Base-by-base conservation (phyloP, 2,888 invertebrate genomes). In the Drosophila parthenogenetica region DNA sequence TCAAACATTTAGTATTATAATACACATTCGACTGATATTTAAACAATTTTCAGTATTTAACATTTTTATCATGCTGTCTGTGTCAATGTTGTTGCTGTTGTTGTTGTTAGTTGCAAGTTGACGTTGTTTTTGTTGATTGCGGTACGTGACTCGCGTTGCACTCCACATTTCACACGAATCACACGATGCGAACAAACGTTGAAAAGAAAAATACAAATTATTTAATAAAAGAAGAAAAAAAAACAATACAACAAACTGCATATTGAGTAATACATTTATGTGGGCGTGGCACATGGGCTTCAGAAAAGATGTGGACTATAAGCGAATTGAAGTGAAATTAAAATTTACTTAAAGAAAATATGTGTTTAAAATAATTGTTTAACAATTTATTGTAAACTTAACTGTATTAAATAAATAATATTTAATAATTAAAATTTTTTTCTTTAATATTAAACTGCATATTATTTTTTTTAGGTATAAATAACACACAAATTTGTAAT, bases 91-190 rank as follows among this genome's bases (percentile, higher is more conserved):
- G 45, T 39, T 58, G 45, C 5, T 58, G 45, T 32, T 55, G 42
- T 17, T 54, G 54, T 45, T 55, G 55, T 5, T 37, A 55, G 55
- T 55, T 45, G 55, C 55, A 55, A 55, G 35, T 35, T 59, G 25
- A 25, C 25, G 42, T 59, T 63, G 39, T 49, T 50, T 19, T 39
- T 51, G 43, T 22, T 62, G 57, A 62, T 68, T 51, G 59, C 39
- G 4, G 75, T 86, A 84, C 83, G 89, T 84, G 89, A 84, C 76
- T 63, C 43, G 29, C 46, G 53, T 57, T 53, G 62, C 71, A 86
- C 81, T 88, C 81, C 53, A 83, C 67, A 88, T 78, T 84, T 88
- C 89, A 84, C 87, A 86, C 89, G 83, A 88, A 62, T 46, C 68
- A 16, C 37, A 57, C 57, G 58, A 57, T 11, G 57, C 60, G 10